phyloP scores from a whole-genome alignment of 2,888 invertebrate species.

The Drosophila niveifrons region DNA sequence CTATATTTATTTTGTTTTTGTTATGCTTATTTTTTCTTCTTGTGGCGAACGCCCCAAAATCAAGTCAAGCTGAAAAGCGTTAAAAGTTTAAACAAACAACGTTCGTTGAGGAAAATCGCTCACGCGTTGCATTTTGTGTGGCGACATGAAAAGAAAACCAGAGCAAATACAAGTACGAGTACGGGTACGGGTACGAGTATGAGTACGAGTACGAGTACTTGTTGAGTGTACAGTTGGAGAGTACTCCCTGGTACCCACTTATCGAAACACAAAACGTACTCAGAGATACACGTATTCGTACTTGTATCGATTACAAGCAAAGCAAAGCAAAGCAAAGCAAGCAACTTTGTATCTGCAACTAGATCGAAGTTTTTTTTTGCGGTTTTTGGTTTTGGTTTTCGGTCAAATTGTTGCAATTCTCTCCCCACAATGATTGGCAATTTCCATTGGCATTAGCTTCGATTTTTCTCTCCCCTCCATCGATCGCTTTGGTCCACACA shows the following conservation, averaged over 20 bases:
- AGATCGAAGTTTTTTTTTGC: conserved; percentile 31
- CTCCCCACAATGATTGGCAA: conserved; percentile 61
- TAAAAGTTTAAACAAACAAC: conserved; percentile 73
- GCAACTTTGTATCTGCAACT: conserved; percentile 41
- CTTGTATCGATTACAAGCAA: conserved; percentile 53
- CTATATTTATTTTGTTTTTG: conserved; percentile 8
- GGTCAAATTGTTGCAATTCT: conserved; percentile 64
- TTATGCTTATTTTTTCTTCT: too few species aligned
- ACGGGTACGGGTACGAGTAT: conserved; percentile 15
- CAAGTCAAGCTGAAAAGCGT: conserved; percentile 72
- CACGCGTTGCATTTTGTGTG: conserved; percentile 67
- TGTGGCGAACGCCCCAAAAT: conserved; percentile 63
- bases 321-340: neutral
- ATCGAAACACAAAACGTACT: conserved; percentile 19
- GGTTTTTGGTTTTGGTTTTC: conserved; percentile 34
- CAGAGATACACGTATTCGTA: conserved; percentile 28
- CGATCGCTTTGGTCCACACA: conserved; percentile 22
- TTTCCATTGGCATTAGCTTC: conserved; percentile 70
- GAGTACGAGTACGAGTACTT: conserved; percentile 27
- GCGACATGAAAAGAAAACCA: conserved; percentile 62
- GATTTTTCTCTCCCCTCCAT: neutral
- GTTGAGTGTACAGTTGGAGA: conserved; percentile 22
- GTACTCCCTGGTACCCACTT: conserved; percentile 25
- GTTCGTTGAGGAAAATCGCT: conserved; percentile 63
- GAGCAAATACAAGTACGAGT: conserved; percentile 46